Percentiles rank a stretch among this genome's conserved stretches.
Evolutionary conservation across 2,888 invertebrate genomes (phyloP).

Genomic region (Dusona sp.): DNA sequence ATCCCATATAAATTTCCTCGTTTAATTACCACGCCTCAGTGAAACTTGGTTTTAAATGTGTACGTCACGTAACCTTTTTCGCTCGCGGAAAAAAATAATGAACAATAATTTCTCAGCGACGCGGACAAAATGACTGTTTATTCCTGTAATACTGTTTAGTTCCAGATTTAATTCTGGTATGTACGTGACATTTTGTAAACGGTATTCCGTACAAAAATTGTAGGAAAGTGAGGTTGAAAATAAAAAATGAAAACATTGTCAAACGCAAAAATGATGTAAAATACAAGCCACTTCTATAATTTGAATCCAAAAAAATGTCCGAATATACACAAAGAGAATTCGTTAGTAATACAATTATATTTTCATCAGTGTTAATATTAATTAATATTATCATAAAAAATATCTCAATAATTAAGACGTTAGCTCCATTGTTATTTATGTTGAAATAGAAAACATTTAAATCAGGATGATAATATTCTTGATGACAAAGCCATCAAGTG

Average conservation of each 20-base stretch:
- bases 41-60: constrained; percentile 2
- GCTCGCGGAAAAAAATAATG: background rate
- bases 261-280: background rate
- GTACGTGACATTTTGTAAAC: background rate
- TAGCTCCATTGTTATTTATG: background rate
- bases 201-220: background rate
- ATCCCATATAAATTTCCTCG: constrained; percentile 61
- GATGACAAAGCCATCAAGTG: background rate
- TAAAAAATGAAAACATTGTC: background rate
- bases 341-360: background rate
- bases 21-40: constrained; percentile 63
- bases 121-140: background rate
- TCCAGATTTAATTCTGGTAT: background rate
- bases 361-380: background rate
- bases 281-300: background rate
- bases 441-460: background rate
- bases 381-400: too few relatives aligned
- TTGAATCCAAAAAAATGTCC: too few relatives aligned
- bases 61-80: constrained; percentile 69
- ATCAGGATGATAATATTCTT: background rate
- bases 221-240: background rate
- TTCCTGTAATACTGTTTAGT: background rate
- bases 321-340: background rate
- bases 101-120: constrained; percentile 13
- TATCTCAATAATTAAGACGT: background rate